These are phyloP conservation scores for Cephus sareptanus DNA, from an alignment of 2,888 invertebrate genomes.

Conservation along the genomic window DNA sequence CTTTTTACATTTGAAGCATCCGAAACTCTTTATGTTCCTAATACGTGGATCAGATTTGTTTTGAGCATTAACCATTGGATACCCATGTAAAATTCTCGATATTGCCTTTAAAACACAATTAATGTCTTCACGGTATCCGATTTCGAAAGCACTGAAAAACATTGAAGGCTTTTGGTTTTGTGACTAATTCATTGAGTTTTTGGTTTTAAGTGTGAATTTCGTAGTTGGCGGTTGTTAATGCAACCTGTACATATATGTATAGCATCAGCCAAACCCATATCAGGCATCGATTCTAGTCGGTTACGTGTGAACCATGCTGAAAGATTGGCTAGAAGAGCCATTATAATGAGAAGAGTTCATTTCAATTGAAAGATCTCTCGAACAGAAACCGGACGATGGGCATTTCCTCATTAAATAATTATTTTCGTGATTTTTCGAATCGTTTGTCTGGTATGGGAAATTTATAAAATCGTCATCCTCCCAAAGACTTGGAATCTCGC, in stretches of 20 bases:
- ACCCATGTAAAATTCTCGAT: neutral
- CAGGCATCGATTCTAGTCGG: neutral
- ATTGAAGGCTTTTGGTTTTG: slow-evolving; percentile 18
- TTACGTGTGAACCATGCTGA: neutral
- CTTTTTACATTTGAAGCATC: slow-evolving; percentile 33
- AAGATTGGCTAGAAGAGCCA: neutral
- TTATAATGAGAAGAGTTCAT: neutral
- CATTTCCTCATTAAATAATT: neutral
- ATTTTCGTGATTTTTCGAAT: neutral
- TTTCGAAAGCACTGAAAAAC: slow-evolving; percentile 4
- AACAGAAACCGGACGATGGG: neutral
- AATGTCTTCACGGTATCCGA: slow-evolving; percentile 7
- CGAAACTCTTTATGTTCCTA: slow-evolving; percentile 19
- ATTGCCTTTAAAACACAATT: slow-evolving; percentile 7
- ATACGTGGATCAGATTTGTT: slow-evolving; percentile 15
- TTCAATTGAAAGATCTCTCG: neutral
- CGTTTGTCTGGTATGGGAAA: neutral
- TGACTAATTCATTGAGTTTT: slow-evolving; percentile 21
- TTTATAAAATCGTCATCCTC: neutral
- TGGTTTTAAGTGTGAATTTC: slow-evolving; percentile 7
- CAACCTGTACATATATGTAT: neutral
- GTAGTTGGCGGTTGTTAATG: neutral
- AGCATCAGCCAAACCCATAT: neutral
- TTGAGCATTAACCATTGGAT: slow-evolving; percentile 12
- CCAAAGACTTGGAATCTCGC: neutral